These are phyloP conservation scores for Anas platyrhynchos DNA, from an alignment of 2,113 vertebrate species.

Conservation along the genomic window DNA sequence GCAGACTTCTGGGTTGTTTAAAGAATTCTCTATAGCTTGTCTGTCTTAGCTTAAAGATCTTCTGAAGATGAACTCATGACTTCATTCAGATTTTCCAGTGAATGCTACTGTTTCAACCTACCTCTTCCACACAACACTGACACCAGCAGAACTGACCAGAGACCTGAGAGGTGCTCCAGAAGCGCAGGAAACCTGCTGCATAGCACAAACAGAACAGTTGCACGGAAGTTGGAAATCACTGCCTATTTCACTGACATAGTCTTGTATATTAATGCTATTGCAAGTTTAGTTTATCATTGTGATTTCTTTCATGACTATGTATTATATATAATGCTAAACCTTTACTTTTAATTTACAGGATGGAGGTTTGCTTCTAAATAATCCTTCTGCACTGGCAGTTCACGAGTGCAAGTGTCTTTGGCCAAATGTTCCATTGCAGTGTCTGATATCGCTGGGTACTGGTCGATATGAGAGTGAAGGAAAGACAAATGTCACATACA, in stretches of 20 bases:
- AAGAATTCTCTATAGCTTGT: background rate
- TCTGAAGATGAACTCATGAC: background rate
- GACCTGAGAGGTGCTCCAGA: background rate
- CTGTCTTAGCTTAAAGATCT: background rate
- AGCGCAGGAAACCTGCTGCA: background rate
- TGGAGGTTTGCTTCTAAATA: slow-evolving; percentile 95
- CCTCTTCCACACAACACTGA: background rate
- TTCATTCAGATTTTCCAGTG: background rate
- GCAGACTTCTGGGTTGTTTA: background rate
- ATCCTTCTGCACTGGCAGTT: slow-evolving; percentile 91
- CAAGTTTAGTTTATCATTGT: background rate
- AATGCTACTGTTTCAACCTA: background rate
- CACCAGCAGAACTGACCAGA: background rate
- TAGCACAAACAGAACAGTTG: background rate
- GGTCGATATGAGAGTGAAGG: slow-evolving; percentile 85
- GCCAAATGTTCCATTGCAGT: slow-evolving; percentile 90
- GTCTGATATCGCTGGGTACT: slow-evolving; percentile 92
- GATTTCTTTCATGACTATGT: background rate
- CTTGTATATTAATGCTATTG: background rate
- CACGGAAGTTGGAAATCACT: background rate
- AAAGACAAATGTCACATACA: slow-evolving; percentile 81
- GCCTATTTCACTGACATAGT: background rate
- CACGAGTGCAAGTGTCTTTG: slow-evolving; percentile 94
- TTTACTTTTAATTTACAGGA: slow-evolving; percentile 79
- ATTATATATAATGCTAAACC: background rate